phyloP scores from a whole-genome alignment of 2,113 vertebrate species.

The Cyprinodon variegatus region DNA sequence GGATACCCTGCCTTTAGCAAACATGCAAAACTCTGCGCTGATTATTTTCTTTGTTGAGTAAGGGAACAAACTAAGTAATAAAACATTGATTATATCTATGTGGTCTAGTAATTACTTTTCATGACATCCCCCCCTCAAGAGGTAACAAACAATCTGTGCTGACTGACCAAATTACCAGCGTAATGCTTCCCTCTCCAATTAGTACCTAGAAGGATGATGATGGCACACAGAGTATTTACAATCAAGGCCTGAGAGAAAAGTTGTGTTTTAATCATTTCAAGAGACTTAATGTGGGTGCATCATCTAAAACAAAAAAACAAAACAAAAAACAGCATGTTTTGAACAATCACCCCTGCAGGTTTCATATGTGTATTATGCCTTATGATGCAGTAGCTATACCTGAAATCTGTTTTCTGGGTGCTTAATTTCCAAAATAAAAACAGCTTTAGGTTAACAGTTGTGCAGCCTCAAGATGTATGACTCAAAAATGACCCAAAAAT shows the following conservation, averaged over 20 bases:
- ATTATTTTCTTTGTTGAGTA: background rate
- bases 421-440: slow-evolving; percentile 19
- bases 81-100: slow-evolving; percentile 49
- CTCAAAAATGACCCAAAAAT: slow-evolving; percentile 42
- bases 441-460: slow-evolving; percentile 38
- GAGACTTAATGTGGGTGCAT: background rate
- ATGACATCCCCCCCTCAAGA: slow-evolving; percentile 45
- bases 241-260: slow-evolving; percentile 15
- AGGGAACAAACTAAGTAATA: slow-evolving; percentile 34
- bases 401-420: background rate
- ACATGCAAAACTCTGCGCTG: background rate
- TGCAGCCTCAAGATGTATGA: slow-evolving; percentile 34
- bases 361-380: background rate
- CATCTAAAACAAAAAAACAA: background rate
- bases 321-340: slow-evolving; percentile 1
- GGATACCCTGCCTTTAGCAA: background rate
- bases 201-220: slow-evolving; percentile 25
- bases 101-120: slow-evolving; percentile 56
- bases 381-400: background rate
- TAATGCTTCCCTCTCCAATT: slow-evolving; percentile 43
- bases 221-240: slow-evolving; percentile 12
- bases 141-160: slow-evolving; percentile 36
- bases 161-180: slow-evolving; percentile 48
- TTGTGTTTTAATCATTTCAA: slow-evolving; percentile 10
- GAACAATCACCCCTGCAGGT: background rate